A percentile compares a stretch with the other conserved stretches of the same genome.
These are phyloP conservation scores for Lymantria dispar DNA, from an alignment of 2,888 invertebrate genomes.

Conservation along the genomic window DNA sequence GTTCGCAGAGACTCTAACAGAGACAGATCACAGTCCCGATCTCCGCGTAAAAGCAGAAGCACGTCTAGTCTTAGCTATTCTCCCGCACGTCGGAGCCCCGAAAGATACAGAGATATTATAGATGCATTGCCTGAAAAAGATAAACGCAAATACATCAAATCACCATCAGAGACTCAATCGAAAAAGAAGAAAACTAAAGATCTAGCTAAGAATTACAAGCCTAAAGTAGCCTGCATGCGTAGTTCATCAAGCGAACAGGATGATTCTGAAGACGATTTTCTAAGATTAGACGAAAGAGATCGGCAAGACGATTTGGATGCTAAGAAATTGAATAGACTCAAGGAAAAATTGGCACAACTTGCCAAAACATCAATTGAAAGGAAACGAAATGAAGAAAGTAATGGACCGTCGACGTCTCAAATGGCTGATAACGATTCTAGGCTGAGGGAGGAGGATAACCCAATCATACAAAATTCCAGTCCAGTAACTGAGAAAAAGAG, in stretches of 20 bases:
- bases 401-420: conserved; percentile 52
- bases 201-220: conserved; percentile 46
- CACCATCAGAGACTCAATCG: conserved; percentile 62
- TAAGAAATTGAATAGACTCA: conserved; percentile 86
- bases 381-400: conserved; percentile 43
- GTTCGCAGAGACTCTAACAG: conserved; percentile 40
- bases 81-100: conserved; percentile 86
- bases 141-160: conserved; percentile 74
- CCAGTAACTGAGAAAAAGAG: conserved; percentile 27
- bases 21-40: conserved; percentile 48
- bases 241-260: conserved; percentile 84
- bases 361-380: conserved; percentile 83
- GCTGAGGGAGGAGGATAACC: conserved; percentile 13
- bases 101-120: conserved; percentile 85
- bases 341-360: conserved; percentile 85
- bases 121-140: conserved; percentile 82
- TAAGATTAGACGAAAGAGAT: conserved; percentile 72
- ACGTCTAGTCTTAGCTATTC: conserved; percentile 86
- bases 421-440: conserved; percentile 16
- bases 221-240: conserved; percentile 78
- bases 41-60: conserved; percentile 68
- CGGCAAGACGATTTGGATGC: conserved; percentile 81
- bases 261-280: conserved; percentile 79
- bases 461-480: conserved; percentile 7
- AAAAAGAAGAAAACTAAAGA: conserved; percentile 49